Percentiles rank a stretch among this genome's conserved stretches.
These are phyloP conservation scores for Crocallis elinguaria DNA, from an alignment of 2,888 invertebrate species.

Conservation along the genomic window DNA sequence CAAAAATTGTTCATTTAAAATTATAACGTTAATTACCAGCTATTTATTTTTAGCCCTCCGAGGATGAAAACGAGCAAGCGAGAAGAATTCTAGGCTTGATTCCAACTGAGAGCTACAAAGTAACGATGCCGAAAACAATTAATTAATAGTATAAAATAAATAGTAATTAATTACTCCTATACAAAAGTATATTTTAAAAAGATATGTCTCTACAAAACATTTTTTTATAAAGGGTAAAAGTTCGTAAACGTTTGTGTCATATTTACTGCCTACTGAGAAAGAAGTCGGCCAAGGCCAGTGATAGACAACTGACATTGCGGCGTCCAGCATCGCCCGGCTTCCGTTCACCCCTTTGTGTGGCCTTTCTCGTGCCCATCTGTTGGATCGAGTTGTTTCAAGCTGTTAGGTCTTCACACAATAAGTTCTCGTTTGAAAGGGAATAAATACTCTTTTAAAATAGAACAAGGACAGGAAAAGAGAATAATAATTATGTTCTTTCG, in stretches of 20 bases:
- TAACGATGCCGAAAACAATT: not conserved
- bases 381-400: conserved; percentile 8
- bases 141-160: too few relatives aligned
- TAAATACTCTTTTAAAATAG: not conserved
- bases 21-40: not conserved
- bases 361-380: conserved; percentile 10
- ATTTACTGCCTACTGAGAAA: conserved; percentile 37
- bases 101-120: not conserved
- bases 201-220: not conserved
- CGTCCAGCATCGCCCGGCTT: conserved; percentile 53
- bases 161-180: too few relatives aligned
- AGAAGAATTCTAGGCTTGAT: conserved; percentile 14
- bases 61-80: conserved; percentile 8
- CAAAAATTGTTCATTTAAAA: too few relatives aligned
- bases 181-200: too few relatives aligned
- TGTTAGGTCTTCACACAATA: conserved; percentile 6
- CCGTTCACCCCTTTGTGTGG: conserved; percentile 29
- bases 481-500: too few relatives aligned
- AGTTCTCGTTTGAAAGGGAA: not conserved
- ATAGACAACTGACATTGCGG: conserved; percentile 52
- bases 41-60: conserved; percentile 10
- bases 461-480: not conserved
- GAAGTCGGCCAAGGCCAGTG: conserved; percentile 65
- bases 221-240: conserved; percentile 50
- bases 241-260: conserved; percentile 52